A percentile compares a stretch with the other conserved stretches of the same genome.
Evolutionary conservation across 1,140 invertebrate genomes (phyloP).

Genomic region (Meloidogyne floridensis): DNA sequence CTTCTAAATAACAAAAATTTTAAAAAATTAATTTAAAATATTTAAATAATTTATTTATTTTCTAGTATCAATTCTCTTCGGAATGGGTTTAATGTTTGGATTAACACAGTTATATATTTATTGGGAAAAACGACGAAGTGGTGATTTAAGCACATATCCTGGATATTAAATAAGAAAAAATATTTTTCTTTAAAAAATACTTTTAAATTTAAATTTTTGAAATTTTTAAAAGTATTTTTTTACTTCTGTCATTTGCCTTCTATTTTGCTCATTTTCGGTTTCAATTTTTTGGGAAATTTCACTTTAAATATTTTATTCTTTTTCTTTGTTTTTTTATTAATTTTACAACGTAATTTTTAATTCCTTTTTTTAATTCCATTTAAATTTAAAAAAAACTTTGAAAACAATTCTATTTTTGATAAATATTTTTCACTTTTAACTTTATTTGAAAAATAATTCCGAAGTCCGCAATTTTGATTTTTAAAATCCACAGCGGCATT

Average conservation of each 20-base stretch:
- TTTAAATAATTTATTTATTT: not conserved
- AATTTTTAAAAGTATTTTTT: no score
- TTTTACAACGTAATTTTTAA: no score
- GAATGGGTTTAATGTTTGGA: constrained; percentile 3
- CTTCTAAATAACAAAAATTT: no score
- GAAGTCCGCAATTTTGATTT: no score
- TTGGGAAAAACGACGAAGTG: not conserved
- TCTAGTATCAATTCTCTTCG: not conserved
- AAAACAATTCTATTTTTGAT: no score
- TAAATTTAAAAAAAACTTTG: no score
- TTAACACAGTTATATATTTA: not conserved
- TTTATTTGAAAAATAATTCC: no score
- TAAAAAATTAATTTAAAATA: not conserved
- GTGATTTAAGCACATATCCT: not conserved
- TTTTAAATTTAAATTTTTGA: no score
- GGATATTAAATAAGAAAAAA: not conserved
- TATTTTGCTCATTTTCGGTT: not conserved
- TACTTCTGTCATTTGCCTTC: not conserved
- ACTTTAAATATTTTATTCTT: not conserved
- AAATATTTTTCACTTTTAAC: no score
- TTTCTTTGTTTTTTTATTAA: no score
- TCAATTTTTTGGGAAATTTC: not conserved
- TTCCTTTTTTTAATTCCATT: no score
- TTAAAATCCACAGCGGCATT: no score
- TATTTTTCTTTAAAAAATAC: not conserved